phyloP scores from a whole-genome alignment of 92 coral and sea anemone genomes.

The Porites lobata region DNA sequence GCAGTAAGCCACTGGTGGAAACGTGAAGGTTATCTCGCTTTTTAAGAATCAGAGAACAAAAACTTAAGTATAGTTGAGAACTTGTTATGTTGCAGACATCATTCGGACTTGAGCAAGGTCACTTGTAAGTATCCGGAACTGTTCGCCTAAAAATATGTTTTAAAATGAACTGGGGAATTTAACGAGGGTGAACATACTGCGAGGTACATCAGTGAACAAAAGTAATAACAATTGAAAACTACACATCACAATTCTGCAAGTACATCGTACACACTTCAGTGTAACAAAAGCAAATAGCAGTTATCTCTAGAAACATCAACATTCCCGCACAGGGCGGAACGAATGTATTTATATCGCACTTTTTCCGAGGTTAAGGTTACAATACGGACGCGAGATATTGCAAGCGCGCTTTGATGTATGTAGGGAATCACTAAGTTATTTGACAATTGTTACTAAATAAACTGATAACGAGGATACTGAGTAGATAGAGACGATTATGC shows the following conservation, averaged over 20 bases:
- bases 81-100: slow-evolving; percentile 3
- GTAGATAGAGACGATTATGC: background rate
- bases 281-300: background rate
- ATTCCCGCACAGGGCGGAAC: slow-evolving; percentile 38
- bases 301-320: slow-evolving; percentile 25
- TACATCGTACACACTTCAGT: background rate
- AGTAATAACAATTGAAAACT: background rate
- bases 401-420: background rate
- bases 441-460: background rate
- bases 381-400: background rate
- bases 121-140: background rate
- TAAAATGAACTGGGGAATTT: background rate
- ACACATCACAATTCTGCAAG: background rate
- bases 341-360: slow-evolving; percentile 1
- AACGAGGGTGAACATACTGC: background rate
- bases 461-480: background rate
- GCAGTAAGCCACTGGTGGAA: slow-evolving; percentile 10
- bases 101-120: slow-evolving; percentile 7
- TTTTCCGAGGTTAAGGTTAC: background rate
- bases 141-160: slow-evolving; percentile 1
- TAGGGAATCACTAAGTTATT: background rate
- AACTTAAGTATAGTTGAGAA: slow-evolving; percentile 1
- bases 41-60: background rate
- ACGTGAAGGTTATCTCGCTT: slow-evolving; percentile 4
- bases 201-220: background rate